Evolutionary conservation across 2,888 invertebrate genomes (phyloP), one percentile per base, ranked within the genome.

Genomic region (Campoplex capitator): DNA sequence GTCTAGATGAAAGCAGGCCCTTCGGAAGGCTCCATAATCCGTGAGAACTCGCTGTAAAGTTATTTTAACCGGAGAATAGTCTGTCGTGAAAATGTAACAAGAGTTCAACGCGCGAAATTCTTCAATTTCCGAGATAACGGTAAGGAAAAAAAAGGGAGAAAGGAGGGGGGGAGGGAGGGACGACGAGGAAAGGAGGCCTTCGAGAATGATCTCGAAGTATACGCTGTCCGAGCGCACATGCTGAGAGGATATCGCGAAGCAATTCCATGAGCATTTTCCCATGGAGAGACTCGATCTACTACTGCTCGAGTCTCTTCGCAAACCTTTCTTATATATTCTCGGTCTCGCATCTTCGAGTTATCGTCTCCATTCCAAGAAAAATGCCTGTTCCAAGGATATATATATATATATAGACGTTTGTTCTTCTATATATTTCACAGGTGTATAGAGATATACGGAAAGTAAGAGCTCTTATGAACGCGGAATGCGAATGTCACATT

Each of bases 181-280:
- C 38, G 11, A 2, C 9, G 18, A 23, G 4, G 67, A 38, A 8
- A 67, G 38, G 67, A 67, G 42, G 38, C 35, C 67, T 18, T 42
- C n/a, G 42, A 67, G 35, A 67, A 67, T 76, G 76, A 81, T 85
- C 70, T 16, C 71, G 78, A 80, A 82, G 88, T 86, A 89, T 86
- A 76, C 70, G 42, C 58, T 81, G 84, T 85, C 80, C 71, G 38
- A 75, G 70, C 48, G 74, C 67, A 38, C 73, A 86, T 87, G 79
- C 86, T 84, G 89, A 89, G 88, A 84, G 85, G 87, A 90, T 23
- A 23, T 81, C 90, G 88, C 86, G 68, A 88, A 86, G 91, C 90
- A 91, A 91, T 91, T 90, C 76, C 89, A 65, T 51, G 45, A 54
- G 76, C 62, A 78, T 86, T 89, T 90, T 90, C 35, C 38, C 32